phyloP scores from a whole-genome alignment of 2,113 vertebrate genomes.

The Menura novaehollandiae region DNA sequence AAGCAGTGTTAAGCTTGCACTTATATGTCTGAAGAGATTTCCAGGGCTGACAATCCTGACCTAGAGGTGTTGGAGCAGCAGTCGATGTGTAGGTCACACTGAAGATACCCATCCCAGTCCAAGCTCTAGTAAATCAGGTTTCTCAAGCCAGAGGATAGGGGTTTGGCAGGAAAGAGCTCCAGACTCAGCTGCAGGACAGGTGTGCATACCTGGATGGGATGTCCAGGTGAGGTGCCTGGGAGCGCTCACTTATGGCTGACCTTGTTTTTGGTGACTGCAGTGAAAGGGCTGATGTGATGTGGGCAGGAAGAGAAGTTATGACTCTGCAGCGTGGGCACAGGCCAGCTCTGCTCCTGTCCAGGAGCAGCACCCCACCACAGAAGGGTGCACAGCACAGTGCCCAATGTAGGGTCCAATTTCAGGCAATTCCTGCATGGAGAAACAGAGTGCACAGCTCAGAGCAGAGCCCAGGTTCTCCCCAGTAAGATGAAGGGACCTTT shows the following conservation, averaged over 20 bases:
- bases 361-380: background rate
- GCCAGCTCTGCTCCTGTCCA: background rate
- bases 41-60: background rate
- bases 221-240: background rate
- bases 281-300: background rate
- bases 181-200: accelerated
- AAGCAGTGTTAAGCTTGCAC: background rate
- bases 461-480: background rate
- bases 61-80: background rate
- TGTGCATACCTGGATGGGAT: background rate
- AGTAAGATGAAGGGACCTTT: background rate
- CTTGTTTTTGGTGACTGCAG: background rate
- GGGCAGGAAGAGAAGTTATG: background rate
- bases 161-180: background rate
- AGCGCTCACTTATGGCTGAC: accelerated
- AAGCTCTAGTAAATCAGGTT: background rate
- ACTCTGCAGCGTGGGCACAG: background rate
- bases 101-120: background rate
- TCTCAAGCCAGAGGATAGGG: background rate
- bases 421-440: background rate
- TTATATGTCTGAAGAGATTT: background rate
- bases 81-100: no score
- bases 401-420: accelerated
- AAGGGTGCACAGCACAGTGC: background rate
- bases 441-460: background rate